phyloP scores from a whole-genome alignment of 2,113 vertebrate species.

The Microtus oregoni region DNA sequence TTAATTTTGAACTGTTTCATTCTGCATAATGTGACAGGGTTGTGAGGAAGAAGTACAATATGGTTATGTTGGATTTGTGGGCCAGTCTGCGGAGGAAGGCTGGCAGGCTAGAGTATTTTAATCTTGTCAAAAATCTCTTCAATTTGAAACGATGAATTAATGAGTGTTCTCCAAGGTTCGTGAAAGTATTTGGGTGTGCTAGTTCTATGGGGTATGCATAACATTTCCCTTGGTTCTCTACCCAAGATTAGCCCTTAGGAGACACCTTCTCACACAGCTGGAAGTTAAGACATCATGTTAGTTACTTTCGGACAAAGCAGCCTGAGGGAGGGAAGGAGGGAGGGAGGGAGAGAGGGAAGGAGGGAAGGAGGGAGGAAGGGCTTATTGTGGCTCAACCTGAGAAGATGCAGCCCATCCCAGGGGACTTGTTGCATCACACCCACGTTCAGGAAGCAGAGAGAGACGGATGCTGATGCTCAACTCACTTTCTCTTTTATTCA shows the following conservation, averaged over 20 bases:
- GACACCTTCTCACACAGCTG: neutral
- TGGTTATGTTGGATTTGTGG: neutral
- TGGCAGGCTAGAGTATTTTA: neutral
- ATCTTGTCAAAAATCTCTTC: neutral
- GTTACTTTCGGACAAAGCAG: neutral
- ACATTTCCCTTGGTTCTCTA: neutral
- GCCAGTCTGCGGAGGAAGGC: neutral
- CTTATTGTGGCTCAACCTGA: too few species aligned
- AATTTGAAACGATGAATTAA: neutral
- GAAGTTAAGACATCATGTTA: neutral
- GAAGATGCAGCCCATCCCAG: too few species aligned
- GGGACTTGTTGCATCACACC: neutral
- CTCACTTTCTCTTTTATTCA: neutral
- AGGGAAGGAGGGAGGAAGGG: neutral
- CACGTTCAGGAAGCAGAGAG: neutral
- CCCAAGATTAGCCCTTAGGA: neutral
- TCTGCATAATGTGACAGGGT: neutral
- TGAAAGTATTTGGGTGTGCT: neutral
- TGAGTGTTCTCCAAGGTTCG: neutral
- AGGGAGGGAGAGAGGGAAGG: too few species aligned
- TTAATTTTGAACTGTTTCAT: conserved; percentile 73
- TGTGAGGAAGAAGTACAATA: neutral
- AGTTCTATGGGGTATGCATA: neutral
- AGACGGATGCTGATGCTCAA: neutral
- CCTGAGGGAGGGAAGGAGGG: neutral